phyloP scores from a whole-genome alignment of 2,888 invertebrate species.

The Megastigmus dorsalis region DNA sequence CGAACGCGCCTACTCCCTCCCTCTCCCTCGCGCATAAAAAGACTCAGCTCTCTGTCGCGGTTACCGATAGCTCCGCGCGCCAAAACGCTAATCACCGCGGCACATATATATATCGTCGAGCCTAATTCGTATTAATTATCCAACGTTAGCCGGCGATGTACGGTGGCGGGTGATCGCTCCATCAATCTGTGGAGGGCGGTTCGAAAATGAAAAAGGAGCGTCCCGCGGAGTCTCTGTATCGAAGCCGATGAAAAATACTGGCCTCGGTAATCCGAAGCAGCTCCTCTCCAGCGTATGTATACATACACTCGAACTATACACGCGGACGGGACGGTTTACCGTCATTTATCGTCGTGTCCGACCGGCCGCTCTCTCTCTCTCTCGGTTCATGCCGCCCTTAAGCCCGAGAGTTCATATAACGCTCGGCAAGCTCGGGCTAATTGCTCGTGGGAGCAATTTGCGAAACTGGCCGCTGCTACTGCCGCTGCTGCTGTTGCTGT shows the following conservation, averaged over 20 bases:
- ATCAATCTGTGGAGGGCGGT: too few species aligned
- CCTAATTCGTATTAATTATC: slow-evolving; percentile 39
- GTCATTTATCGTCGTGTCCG: slow-evolving; percentile 35
- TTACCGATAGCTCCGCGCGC: not conserved
- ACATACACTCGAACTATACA: not conserved
- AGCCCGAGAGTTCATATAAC: not conserved
- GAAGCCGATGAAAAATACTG: slow-evolving; percentile 36
- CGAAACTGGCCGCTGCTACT: slow-evolving; percentile 32
- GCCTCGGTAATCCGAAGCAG: not conserved
- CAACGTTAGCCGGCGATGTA: too few species aligned
- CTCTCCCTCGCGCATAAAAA: too few species aligned
- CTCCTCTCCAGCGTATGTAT: too few species aligned
- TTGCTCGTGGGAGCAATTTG: slow-evolving; percentile 42
- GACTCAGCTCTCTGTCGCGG: too few species aligned
- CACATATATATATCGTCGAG: not conserved
- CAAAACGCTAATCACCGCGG: slow-evolving; percentile 18
- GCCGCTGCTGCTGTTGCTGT: too few species aligned
- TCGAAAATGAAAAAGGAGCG: slow-evolving; percentile 5
- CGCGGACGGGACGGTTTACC: not conserved
- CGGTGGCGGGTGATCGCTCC: too few species aligned
- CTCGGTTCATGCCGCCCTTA: too few species aligned
- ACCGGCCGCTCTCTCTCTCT: too few species aligned
- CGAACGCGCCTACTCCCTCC: too few species aligned
- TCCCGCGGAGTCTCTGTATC: too few species aligned
- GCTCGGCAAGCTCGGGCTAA: slow-evolving; percentile 21